phyloP scores from a whole-genome alignment of 1,140 invertebrate genomes.

The Zaprionus kolodkinae region DNA sequence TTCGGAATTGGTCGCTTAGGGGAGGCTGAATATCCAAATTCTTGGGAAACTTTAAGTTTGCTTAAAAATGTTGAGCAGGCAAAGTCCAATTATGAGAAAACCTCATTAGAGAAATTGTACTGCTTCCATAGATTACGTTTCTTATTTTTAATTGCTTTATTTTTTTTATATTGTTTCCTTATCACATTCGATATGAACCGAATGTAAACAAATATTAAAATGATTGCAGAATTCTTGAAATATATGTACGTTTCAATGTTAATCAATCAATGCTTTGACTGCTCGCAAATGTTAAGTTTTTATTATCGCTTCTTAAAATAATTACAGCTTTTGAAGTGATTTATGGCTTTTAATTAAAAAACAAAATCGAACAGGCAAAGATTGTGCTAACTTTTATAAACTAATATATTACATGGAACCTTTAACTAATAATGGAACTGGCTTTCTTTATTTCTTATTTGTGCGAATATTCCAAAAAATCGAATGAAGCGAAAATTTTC shows the following conservation, averaged over 20 bases:
- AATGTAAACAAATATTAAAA: not conserved
- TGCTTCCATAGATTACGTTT: not conserved
- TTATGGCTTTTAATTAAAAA: not conserved
- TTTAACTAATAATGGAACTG: too few species aligned
- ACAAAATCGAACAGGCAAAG: not conserved
- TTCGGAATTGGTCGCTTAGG: slow-evolving; percentile 29
- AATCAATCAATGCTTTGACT: not conserved
- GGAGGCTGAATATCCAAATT: slow-evolving; percentile 6
- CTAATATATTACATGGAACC: too few species aligned
- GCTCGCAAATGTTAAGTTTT: not conserved
- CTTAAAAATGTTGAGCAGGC: not conserved
- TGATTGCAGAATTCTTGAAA: not conserved
- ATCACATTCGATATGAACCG: not conserved
- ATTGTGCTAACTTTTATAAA: not conserved
- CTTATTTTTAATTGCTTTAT: not conserved
- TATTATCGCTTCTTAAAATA: not conserved
- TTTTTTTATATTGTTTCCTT: not conserved
- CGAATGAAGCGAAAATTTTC: too few species aligned
- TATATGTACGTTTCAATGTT: not conserved
- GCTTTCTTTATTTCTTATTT: not conserved
- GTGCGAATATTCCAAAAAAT: not conserved
- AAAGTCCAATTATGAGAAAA: not conserved
- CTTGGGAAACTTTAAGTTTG: not conserved
- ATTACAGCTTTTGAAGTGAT: not conserved
- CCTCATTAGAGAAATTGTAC: not conserved